Evolutionary conservation across 2,888 invertebrate species (phyloP).

Genomic region (Trilocha varians): DNA sequence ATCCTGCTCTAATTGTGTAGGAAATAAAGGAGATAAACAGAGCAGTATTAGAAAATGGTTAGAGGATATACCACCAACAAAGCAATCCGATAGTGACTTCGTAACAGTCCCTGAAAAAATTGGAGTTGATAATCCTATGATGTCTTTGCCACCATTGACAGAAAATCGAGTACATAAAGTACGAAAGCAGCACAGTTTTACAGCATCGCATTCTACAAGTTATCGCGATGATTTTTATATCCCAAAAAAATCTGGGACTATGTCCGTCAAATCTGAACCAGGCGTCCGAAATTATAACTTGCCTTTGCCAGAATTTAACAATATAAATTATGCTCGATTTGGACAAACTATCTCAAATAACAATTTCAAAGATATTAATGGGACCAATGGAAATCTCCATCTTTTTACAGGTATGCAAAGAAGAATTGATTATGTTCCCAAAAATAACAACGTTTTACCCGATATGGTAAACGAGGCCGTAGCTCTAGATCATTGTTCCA

Average conservation of each 20-base stretch:
- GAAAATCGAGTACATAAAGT: constrained; percentile 34
- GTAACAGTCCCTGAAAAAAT: constrained; percentile 30
- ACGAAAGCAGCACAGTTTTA: constrained; percentile 55
- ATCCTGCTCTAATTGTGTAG: constrained; percentile 69
- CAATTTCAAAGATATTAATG: constrained; percentile 46
- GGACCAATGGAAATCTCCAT: constrained; percentile 39
- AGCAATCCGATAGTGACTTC: constrained; percentile 43
- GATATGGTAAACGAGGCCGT: constrained; percentile 80
- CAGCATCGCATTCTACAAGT: constrained; percentile 33
- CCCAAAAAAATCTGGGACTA: constrained; percentile 40
- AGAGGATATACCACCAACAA: constrained; percentile 76
- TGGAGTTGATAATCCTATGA: constrained; percentile 42
- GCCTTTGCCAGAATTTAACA: constrained; percentile 52
- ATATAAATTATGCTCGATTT: constrained; percentile 29
- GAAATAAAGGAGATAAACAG: constrained; percentile 79
- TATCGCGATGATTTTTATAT: constrained; percentile 33
- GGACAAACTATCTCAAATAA: constrained; percentile 42
- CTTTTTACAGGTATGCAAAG: constrained; percentile 34
- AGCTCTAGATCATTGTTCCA: constrained; percentile 64
- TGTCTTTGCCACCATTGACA: constrained; percentile 42
- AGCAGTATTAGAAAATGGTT: constrained; percentile 83
- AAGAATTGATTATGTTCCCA: constrained; percentile 27
- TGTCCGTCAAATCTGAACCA: constrained; percentile 64
- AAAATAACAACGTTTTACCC: constrained; percentile 60
- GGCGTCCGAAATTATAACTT: constrained; percentile 50